phyloP scores from a whole-genome alignment of 2,113 vertebrate species.

The Hypanus sabinus region DNA sequence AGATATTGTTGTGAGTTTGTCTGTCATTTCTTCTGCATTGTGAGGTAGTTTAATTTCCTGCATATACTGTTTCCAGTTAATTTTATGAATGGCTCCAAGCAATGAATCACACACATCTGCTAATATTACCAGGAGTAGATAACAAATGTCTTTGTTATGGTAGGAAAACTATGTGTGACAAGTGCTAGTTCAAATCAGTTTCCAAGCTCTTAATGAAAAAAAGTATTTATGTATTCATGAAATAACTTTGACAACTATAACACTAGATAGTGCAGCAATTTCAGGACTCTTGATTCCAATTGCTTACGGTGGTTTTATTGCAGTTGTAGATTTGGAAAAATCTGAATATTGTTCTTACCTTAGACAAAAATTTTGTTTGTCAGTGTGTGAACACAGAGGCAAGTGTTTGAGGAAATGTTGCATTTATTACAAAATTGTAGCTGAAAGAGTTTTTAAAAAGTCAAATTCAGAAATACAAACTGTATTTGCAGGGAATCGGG shows the following conservation, averaged over 20 bases:
- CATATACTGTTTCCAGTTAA: neutral
- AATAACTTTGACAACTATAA: neutral
- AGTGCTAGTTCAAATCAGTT: neutral
- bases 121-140: neutral
- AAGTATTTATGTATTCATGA: neutral
- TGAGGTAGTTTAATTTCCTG: neutral
- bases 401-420: neutral
- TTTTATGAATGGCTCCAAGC: neutral
- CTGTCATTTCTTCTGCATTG: neutral
- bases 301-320: neutral
- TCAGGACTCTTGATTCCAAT: neutral
- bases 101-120: neutral
- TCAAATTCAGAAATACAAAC: neutral
- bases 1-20: neutral
- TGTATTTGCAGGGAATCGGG: no score
- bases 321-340: neutral
- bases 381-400: neutral
- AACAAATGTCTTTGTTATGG: neutral
- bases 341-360: neutral
- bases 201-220: no score
- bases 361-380: neutral
- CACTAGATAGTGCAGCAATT: neutral
- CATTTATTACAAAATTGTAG: neutral
- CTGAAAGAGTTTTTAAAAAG: neutral
- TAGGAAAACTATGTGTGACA: neutral